Evolutionary conservation across 2,797 vertebrate species (phyloP).

Genomic region (Syngnathus acus): DNA sequence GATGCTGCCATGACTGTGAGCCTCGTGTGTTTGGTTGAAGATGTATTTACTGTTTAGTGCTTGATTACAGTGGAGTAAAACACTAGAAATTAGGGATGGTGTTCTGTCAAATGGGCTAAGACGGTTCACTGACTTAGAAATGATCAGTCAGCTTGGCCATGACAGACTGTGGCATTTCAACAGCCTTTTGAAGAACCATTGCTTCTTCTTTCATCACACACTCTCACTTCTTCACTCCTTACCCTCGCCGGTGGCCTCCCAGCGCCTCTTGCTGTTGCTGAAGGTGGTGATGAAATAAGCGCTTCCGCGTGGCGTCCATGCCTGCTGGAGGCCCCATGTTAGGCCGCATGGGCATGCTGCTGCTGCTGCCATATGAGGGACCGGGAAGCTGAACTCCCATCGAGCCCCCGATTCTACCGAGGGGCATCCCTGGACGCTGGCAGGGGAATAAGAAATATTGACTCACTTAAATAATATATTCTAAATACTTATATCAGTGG

Average conservation of each 20-base stretch:
- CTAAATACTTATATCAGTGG: too few relatives aligned
- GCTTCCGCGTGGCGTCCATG: constrained; percentile 88
- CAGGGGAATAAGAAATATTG: constrained; percentile 6
- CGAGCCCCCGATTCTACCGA: constrained; percentile 68
- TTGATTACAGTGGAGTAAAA: not conserved
- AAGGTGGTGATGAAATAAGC: constrained; percentile 81
- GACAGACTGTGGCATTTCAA: not conserved
- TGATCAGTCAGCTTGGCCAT: not conserved
- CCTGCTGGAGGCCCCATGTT: constrained; percentile 78
- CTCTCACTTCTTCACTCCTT: constrained; percentile 40
- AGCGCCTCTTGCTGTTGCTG: constrained; percentile 61
- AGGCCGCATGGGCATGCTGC: constrained; percentile 77
- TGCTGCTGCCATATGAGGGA: constrained; percentile 76
- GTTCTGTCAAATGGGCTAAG: not conserved
- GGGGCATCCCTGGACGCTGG: constrained; percentile 81
- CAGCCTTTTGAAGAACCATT: not conserved
- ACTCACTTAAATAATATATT: too few relatives aligned
- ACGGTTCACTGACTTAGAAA: not conserved
- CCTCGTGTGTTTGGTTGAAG: constrained; percentile 3
- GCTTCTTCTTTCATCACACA: constrained; percentile 13
- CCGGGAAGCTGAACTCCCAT: constrained; percentile 83
- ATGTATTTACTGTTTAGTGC: not conserved
- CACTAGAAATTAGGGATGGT: not conserved
- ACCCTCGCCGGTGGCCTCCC: constrained; percentile 83
- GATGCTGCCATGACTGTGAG: constrained; percentile 18